Percentiles rank a stretch among this genome's conserved stretches.
Evolutionary conservation across 2,797 vertebrate species (phyloP).

Genomic region (Jordanella pulchra): DNA sequence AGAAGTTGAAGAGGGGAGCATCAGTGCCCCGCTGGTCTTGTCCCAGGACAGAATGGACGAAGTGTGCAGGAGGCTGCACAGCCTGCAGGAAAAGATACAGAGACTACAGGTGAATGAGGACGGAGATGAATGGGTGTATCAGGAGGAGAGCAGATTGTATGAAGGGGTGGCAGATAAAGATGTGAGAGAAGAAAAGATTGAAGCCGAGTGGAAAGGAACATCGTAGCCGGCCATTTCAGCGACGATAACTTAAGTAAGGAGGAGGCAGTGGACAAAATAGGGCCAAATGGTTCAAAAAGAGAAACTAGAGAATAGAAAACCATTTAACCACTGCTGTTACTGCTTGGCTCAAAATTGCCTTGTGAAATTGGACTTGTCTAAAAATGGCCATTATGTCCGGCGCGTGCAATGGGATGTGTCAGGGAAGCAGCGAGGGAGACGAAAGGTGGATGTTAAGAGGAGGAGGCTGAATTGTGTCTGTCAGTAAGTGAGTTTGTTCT

Average conservation of each 20-base stretch:
- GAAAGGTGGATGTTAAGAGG: slow-evolving; percentile 68
- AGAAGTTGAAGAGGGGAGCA: slow-evolving; percentile 49
- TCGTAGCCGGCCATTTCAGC: slow-evolving; percentile 47
- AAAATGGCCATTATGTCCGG: slow-evolving; percentile 75
- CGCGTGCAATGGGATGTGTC: slow-evolving; percentile 69
- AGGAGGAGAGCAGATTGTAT: slow-evolving; percentile 20
- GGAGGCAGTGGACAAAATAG: slow-evolving; percentile 58
- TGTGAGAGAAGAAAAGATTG: slow-evolving; percentile 51
- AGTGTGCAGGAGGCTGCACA: slow-evolving; percentile 71
- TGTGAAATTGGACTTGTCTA: slow-evolving; percentile 74
- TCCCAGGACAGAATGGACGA: slow-evolving; percentile 74
- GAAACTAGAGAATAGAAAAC: slow-evolving; percentile 68
- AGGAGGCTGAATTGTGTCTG: slow-evolving; percentile 41
- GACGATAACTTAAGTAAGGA: slow-evolving; percentile 68
- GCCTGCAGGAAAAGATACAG: slow-evolving; percentile 79
- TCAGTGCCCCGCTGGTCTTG: slow-evolving; percentile 74
- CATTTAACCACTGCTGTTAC: slow-evolving; percentile 73
- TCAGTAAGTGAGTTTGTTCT: slow-evolving; percentile 35
- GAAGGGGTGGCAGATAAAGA: slow-evolving; percentile 48
- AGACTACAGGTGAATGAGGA: slow-evolving; percentile 76
- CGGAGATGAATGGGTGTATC: slow-evolving; percentile 20
- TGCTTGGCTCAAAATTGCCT: slow-evolving; percentile 70
- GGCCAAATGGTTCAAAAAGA: slow-evolving; percentile 67
- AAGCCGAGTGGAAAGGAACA: slow-evolving; percentile 40
- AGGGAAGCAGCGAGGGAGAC: slow-evolving; percentile 60